Conservation (phyloP, 1,140 invertebrate genomes). For the Tetramorium alpestre region DNA sequence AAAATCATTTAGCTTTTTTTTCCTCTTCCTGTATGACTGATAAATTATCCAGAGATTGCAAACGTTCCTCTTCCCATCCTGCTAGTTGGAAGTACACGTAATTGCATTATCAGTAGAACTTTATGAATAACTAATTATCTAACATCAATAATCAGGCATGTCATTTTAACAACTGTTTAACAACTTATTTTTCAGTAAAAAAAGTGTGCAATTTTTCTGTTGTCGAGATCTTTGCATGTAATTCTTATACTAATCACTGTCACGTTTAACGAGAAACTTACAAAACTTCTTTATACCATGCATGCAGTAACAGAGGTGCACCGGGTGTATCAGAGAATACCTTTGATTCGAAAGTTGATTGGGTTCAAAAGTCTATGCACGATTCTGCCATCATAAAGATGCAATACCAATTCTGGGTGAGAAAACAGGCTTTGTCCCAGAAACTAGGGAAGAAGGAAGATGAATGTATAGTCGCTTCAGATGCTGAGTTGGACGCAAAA, state of each 20-base stretch:
- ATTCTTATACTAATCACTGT: background rate
- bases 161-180: background rate
- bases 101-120: background rate
- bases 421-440: slow-evolving; percentile 97
- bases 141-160: background rate
- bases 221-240: background rate
- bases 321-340: slow-evolving; percentile 77
- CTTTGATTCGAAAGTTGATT: slow-evolving; percentile 71
- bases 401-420: slow-evolving; percentile 99
- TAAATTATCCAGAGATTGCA: background rate
- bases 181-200: background rate
- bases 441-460: slow-evolving; percentile 99
- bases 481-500: slow-evolving; percentile 98
- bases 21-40: background rate
- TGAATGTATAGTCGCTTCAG: slow-evolving; percentile 97
- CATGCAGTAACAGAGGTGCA: slow-evolving; percentile 72
- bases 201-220: background rate
- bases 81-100: background rate
- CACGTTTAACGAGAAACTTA: background rate
- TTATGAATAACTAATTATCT: background rate
- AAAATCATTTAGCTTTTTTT: background rate
- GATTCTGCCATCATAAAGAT: slow-evolving; percentile 89
- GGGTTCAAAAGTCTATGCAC: slow-evolving; percentile 76
- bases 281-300: background rate
- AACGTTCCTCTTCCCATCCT: too few species aligned